These are phyloP conservation scores for Sthenelais limicola DNA, from an alignment of 2,888 invertebrate genomes.

Conservation along the genomic window DNA sequence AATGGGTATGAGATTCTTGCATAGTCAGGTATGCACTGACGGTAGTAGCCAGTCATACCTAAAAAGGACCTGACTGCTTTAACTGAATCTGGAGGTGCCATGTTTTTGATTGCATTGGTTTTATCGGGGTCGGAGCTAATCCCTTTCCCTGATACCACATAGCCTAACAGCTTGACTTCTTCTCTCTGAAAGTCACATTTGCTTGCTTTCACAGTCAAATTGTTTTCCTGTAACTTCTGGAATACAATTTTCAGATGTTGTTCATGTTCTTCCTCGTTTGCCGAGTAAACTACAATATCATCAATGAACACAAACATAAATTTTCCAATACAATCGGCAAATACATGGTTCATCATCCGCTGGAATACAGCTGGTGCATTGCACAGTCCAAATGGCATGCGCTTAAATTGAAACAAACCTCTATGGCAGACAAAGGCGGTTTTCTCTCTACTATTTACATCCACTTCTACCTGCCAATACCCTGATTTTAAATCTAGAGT, in stretches of 20 bases:
- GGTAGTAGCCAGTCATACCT: slow-evolving; percentile 45
- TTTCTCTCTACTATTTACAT: slow-evolving; percentile 34
- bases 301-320: slow-evolving; percentile 40
- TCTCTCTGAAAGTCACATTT: slow-evolving; percentile 15
- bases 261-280: slow-evolving; percentile 27
- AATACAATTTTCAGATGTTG: slow-evolving; percentile 19
- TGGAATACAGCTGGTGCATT: slow-evolving; percentile 44
- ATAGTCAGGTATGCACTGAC: slow-evolving; percentile 34
- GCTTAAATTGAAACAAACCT: slow-evolving; percentile 47
- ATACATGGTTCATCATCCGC: slow-evolving; percentile 44
- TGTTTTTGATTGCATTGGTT: slow-evolving; percentile 28
- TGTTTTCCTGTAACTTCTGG: neutral
- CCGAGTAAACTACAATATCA: slow-evolving; percentile 39
- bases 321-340: neutral
- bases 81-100: slow-evolving; percentile 12
- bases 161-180: slow-evolving; percentile 48
- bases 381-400: slow-evolving; percentile 43
- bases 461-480: slow-evolving; percentile 52
- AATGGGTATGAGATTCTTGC: slow-evolving; percentile 35
- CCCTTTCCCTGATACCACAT: slow-evolving; percentile 45
- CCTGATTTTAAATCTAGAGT: slow-evolving; percentile 51
- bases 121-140: slow-evolving; percentile 48
- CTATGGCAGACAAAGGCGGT: slow-evolving; percentile 49
- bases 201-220: neutral
- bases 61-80: slow-evolving; percentile 37